phyloP scores from a whole-genome alignment of 2,797 vertebrate genomes.

The Tragopan temminckii region DNA sequence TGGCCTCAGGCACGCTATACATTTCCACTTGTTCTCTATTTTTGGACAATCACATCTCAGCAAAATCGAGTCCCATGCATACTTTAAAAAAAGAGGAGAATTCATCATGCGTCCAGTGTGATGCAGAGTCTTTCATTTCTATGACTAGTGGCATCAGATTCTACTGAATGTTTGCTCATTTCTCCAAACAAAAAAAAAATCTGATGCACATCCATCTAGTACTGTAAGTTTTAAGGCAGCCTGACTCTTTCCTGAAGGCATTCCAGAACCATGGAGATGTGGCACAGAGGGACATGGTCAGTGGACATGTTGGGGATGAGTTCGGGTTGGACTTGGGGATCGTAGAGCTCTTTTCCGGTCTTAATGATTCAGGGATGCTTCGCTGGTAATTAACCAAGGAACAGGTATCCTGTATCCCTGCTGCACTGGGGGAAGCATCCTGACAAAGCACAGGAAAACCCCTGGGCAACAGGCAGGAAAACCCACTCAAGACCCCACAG shows the following conservation, averaged over 20 bases:
- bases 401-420: accelerated
- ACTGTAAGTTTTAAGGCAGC: neutral
- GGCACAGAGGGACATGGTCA: no score
- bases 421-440: neutral
- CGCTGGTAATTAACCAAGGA: neutral
- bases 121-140: neutral
- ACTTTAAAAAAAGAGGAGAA: neutral
- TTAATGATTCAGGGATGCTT: no score
- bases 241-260: no score
- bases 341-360: no score
- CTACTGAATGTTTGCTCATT: neutral
- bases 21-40: accelerated
- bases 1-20: neutral
- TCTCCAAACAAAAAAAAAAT: neutral
- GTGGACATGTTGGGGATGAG: no score
- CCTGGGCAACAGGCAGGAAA: neutral
- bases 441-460: accelerated
- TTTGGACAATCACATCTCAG: neutral
- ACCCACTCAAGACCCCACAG: neutral
- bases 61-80: neutral
- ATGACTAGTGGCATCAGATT: accelerated
- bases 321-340: no score
- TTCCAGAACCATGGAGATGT: no score
- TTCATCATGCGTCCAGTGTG: accelerated
- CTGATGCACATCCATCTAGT: no score